These are phyloP conservation scores for Cynaeus angustus DNA, from an alignment of 2,888 invertebrate species.

Conservation along the genomic window DNA sequence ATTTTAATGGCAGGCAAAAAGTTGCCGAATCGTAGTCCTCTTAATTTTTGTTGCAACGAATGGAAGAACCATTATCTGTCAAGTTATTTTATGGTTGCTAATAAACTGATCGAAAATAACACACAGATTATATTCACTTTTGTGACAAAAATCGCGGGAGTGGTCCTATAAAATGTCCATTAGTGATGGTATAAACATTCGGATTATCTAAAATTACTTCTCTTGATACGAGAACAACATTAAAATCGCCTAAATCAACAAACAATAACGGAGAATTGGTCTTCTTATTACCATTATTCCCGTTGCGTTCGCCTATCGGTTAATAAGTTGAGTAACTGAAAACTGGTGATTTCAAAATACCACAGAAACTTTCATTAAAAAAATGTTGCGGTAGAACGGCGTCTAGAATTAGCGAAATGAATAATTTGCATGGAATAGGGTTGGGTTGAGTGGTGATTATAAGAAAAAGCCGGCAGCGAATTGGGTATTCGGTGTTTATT, in stretches of 20 bases:
- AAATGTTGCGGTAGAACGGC: slow-evolving; percentile 35
- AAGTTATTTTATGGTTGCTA: slow-evolving; percentile 48
- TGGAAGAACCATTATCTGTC: slow-evolving; percentile 47
- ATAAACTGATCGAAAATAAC: slow-evolving; percentile 51
- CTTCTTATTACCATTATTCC: slow-evolving; percentile 25
- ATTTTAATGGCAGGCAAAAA: slow-evolving; percentile 25
- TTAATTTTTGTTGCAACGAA: slow-evolving; percentile 48
- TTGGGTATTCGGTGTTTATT: slow-evolving; percentile 48
- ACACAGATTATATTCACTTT: slow-evolving; percentile 50
- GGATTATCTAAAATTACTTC: slow-evolving; percentile 51
- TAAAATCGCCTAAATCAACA: slow-evolving; percentile 47
- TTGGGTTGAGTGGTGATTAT: slow-evolving; percentile 46
- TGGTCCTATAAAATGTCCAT: slow-evolving; percentile 51
- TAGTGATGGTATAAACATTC: slow-evolving; percentile 50
- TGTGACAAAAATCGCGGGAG: slow-evolving; percentile 50
- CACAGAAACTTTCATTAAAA: slow-evolving; percentile 42
- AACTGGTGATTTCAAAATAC: slow-evolving; percentile 35
- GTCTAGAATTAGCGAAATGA: slow-evolving; percentile 45
- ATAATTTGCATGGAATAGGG: slow-evolving; percentile 44
- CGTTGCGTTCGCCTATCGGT: slow-evolving; percentile 9
- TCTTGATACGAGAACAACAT: slow-evolving; percentile 34
- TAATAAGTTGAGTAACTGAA: slow-evolving; percentile 20
- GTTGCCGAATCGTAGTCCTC: slow-evolving; percentile 32
- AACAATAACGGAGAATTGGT: slow-evolving; percentile 38
- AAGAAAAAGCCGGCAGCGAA: slow-evolving; percentile 44